These are phyloP conservation scores for Agonopterix heracliana DNA, from an alignment of 2,888 invertebrate genomes.

Conservation along the genomic window DNA sequence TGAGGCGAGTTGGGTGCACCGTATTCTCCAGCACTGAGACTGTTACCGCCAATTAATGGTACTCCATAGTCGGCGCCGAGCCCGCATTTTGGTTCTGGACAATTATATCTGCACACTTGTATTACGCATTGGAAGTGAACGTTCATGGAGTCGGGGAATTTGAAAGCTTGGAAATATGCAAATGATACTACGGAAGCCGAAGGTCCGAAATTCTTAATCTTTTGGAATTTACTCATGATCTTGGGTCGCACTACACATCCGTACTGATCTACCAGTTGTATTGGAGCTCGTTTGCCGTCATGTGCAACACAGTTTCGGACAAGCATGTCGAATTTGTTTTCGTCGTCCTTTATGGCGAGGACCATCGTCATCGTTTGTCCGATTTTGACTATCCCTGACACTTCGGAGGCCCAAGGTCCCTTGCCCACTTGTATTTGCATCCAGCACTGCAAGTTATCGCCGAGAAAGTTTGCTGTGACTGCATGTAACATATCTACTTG, in stretches of 20 bases:
- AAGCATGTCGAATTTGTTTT: constrained; percentile 96
- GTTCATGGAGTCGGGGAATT: constrained; percentile 98
- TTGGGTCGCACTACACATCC: constrained; percentile 96
- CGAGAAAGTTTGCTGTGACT: constrained; percentile 95
- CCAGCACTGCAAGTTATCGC: constrained; percentile 97
- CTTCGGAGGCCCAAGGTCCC: constrained; percentile 98
- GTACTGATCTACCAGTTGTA: constrained; percentile 94
- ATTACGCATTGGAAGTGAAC: constrained; percentile 98
- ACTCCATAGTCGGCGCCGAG: constrained; percentile 81
- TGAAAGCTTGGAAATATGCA: constrained; percentile 97
- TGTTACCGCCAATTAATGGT: constrained; percentile 78
- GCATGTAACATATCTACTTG: constrained; percentile 97
- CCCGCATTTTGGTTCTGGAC: constrained; percentile 93
- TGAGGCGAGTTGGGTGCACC: constrained; percentile 73
- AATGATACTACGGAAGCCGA: constrained; percentile 96
- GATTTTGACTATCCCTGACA: constrained; percentile 95
- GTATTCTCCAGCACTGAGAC: constrained; percentile 79
- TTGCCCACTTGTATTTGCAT: constrained; percentile 98
- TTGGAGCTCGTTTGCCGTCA: constrained; percentile 94
- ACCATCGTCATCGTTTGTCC: constrained; percentile 99
- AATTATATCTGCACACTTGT: constrained; percentile 95
- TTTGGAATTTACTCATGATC: constrained; percentile 97
- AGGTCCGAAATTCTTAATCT: constrained; percentile 96
- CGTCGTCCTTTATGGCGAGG: constrained; percentile 95
- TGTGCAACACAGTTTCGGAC: constrained; percentile 96